These are phyloP conservation scores for Aporophyla nigra DNA, from an alignment of 2,888 invertebrate species.

Conservation along the genomic window DNA sequence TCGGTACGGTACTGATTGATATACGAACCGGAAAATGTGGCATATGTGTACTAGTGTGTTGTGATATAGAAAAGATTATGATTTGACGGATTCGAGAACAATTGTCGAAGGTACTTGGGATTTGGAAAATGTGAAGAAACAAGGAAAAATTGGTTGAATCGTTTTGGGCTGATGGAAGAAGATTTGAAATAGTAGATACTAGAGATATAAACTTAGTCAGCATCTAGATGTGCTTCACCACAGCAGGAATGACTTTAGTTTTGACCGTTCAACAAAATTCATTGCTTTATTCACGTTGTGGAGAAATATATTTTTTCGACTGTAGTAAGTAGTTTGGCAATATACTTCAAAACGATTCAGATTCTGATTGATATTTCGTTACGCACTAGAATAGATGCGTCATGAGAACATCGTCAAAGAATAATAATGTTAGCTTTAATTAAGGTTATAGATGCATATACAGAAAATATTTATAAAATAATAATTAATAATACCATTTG, in stretches of 20 bases:
- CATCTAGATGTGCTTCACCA: too few species aligned
- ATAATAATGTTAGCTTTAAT: not conserved
- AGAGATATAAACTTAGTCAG: not conserved
- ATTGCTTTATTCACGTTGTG: too few species aligned
- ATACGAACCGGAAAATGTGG: constrained; percentile 61
- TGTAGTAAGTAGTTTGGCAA: too few species aligned
- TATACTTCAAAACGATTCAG: too few species aligned
- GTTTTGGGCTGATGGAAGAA: not conserved
- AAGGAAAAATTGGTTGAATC: not conserved
- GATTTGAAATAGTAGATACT: not conserved
- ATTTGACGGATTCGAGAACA: constrained; percentile 52
- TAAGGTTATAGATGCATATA: too few species aligned
- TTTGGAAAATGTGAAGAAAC: not conserved
- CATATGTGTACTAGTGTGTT: constrained; percentile 41
- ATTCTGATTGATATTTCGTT: too few species aligned
- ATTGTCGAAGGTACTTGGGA: constrained; percentile 17
- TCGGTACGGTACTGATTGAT: constrained; percentile 80
- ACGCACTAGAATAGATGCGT: too few species aligned
- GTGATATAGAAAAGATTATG: constrained; percentile 53
- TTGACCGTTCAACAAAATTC: too few species aligned
- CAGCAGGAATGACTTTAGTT: too few species aligned
- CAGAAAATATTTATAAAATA: not conserved
- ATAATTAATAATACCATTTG: not conserved
- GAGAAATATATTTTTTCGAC: too few species aligned
- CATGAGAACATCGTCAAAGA: too few species aligned